A percentile compares a stretch with the other conserved stretches of the same genome.
Evolutionary conservation across 2,888 invertebrate species (phyloP).

Genomic region (Ennomos erosarius): DNA sequence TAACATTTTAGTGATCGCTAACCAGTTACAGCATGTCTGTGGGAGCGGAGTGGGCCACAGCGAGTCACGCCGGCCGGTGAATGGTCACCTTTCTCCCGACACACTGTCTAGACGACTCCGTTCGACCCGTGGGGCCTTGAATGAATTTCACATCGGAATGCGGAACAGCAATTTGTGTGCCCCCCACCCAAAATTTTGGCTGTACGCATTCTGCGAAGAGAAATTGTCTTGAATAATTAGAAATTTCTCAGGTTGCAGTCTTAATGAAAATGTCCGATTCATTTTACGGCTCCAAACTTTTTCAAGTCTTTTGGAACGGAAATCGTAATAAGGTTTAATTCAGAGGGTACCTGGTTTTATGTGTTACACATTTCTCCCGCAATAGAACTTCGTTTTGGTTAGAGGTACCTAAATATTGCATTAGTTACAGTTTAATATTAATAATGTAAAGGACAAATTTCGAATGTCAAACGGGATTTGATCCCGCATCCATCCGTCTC

Average conservation of each 20-base stretch:
- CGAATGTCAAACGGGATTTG: no score
- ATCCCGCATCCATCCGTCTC: no score
- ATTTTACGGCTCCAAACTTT: slow-evolving; percentile 1
- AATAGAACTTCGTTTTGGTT: no score
- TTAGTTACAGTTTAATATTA: no score
- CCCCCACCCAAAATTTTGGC: slow-evolving; percentile 62
- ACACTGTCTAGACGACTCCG: slow-evolving; percentile 80
- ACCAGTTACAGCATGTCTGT: slow-evolving; percentile 60
- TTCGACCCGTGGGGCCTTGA: slow-evolving; percentile 79
- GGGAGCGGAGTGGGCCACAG: slow-evolving; percentile 61
- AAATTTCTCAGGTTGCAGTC: slow-evolving; percentile 51
- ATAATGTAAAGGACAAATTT: no score
- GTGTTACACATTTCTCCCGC: no score
- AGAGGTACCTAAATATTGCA: no score
- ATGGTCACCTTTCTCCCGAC: slow-evolving; percentile 85
- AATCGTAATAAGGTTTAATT: not conserved
- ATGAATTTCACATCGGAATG: slow-evolving; percentile 82
- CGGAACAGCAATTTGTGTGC: slow-evolving; percentile 76
- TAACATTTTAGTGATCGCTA: slow-evolving; percentile 27
- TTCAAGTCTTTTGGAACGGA: not conserved
- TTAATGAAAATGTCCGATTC: slow-evolving; percentile 29
- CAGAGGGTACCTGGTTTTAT: no score
- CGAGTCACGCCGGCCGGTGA: slow-evolving; percentile 69
- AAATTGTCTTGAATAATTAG: slow-evolving; percentile 68
- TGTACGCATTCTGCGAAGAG: slow-evolving; percentile 61